Conservation (phyloP, 2,797 vertebrate genomes). For the Gymnothorax reevesii region DNA sequence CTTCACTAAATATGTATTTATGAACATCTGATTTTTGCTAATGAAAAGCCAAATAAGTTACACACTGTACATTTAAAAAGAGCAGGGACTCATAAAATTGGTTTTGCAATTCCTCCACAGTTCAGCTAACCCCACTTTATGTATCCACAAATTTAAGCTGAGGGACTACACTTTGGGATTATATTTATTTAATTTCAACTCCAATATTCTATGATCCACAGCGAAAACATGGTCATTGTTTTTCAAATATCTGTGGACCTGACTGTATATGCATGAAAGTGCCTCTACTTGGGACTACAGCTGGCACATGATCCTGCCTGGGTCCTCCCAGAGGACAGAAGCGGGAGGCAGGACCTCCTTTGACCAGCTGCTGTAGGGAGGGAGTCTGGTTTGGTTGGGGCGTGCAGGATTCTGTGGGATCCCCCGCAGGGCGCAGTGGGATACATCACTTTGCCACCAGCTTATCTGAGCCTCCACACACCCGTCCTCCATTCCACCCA, state of each 20-base stretch:
- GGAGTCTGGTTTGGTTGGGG: neutral
- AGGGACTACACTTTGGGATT: no score
- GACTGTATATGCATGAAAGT: neutral
- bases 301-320: constrained; percentile 2
- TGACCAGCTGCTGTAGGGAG: neutral
- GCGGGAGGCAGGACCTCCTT: neutral
- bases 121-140: no score
- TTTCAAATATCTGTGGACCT: neutral
- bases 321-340: neutral
- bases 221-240: no score
- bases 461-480: neutral
- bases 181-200: no score
- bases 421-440: neutral
- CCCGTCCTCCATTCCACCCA: neutral
- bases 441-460: neutral
- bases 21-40: no score
- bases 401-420: neutral
- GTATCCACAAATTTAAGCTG: no score
- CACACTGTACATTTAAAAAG: no score
- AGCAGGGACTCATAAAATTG: no score
- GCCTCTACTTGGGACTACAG: neutral
- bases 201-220: no score
- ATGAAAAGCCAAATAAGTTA: no score
- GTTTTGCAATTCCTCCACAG: no score
- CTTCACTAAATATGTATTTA: no score